These are phyloP conservation scores for Nasonia longicornis DNA, from an alignment of 1,140 invertebrate genomes.

Conservation along the genomic window DNA sequence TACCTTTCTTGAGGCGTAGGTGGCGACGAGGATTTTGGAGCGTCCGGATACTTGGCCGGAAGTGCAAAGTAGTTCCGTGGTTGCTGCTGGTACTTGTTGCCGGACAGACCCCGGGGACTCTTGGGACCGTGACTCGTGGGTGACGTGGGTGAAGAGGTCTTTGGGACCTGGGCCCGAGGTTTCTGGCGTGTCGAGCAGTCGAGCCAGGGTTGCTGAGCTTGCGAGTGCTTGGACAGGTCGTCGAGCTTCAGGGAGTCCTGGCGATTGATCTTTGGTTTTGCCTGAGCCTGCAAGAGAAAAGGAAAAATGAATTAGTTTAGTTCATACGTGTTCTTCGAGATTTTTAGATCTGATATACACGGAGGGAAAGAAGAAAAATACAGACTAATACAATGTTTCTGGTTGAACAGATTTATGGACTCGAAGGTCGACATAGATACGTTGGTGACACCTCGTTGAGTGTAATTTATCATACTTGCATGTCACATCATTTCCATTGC, in stretches of 20 bases:
- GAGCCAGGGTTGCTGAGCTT: slow-evolving; percentile 41
- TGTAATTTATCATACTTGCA: background rate
- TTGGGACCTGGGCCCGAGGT: slow-evolving; percentile 65
- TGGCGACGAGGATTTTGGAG: slow-evolving; percentile 52
- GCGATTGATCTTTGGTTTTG: slow-evolving; percentile 58
- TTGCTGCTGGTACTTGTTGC: slow-evolving; percentile 63
- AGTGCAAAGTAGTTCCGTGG: slow-evolving; percentile 58
- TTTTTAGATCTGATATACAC: no score
- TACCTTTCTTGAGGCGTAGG: slow-evolving; percentile 46
- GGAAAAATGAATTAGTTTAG: background rate
- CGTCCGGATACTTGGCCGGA: slow-evolving; percentile 59
- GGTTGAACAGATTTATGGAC: background rate
- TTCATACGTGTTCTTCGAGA: background rate
- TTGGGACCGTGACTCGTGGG: background rate
- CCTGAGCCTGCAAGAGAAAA: background rate
- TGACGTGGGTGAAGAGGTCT: slow-evolving; percentile 24
- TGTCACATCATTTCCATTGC: background rate
- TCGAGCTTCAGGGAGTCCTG: slow-evolving; percentile 63
- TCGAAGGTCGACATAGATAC: background rate
- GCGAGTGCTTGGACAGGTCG: slow-evolving; percentile 37
- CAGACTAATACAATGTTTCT: background rate
- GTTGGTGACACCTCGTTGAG: background rate
- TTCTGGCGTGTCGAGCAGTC: slow-evolving; percentile 59
- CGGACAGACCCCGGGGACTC: background rate
- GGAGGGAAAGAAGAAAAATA: background rate